These are phyloP conservation scores for Trissolcus japonicus DNA, from an alignment of 2,888 invertebrate genomes.

Conservation along the genomic window DNA sequence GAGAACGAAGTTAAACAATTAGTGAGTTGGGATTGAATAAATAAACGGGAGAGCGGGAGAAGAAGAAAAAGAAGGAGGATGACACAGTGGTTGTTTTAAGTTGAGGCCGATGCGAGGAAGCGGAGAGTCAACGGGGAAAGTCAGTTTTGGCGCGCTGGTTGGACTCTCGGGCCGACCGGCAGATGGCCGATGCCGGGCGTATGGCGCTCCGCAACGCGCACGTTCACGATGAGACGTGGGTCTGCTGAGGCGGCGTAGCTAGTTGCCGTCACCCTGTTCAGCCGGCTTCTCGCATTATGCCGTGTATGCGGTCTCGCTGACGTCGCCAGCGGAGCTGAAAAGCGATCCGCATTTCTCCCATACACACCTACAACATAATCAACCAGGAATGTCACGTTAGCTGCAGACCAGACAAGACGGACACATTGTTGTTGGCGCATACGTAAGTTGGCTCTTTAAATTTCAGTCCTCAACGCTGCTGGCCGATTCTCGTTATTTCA, in stretches of 20 bases:
- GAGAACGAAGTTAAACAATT: no score
- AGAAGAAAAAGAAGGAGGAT: not conserved
- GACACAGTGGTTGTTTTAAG: slow-evolving; percentile 1
- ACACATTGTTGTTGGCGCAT: slow-evolving; percentile 18
- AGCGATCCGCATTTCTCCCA: not conserved
- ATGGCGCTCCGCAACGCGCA: slow-evolving; percentile 49
- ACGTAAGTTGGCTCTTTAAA: slow-evolving; percentile 45
- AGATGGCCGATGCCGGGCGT: slow-evolving; percentile 73
- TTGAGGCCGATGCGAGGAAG: slow-evolving; percentile 2
- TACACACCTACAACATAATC: not conserved
- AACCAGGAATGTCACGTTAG: slow-evolving; percentile 4
- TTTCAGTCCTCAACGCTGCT: not conserved
- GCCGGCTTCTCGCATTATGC: slow-evolving; percentile 71
- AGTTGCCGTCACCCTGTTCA: slow-evolving; percentile 65
- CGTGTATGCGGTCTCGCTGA: slow-evolving; percentile 57
- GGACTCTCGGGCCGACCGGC: slow-evolving; percentile 67
- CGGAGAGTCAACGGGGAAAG: slow-evolving; percentile 26
- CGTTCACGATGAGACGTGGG: slow-evolving; percentile 59
- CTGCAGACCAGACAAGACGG: not conserved
- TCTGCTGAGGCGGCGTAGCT: slow-evolving; percentile 58
- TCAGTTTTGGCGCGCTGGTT: slow-evolving; percentile 73
- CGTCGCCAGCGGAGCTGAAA: slow-evolving; percentile 5
- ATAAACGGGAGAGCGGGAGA: not conserved
- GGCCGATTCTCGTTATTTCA: not conserved
- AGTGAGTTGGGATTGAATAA: not conserved